Percentiles rank a stretch among this genome's conserved stretches.
Evolutionary conservation across 2,888 invertebrate species (phyloP).

Genomic region (Zygothrica quintamaculata): DNA sequence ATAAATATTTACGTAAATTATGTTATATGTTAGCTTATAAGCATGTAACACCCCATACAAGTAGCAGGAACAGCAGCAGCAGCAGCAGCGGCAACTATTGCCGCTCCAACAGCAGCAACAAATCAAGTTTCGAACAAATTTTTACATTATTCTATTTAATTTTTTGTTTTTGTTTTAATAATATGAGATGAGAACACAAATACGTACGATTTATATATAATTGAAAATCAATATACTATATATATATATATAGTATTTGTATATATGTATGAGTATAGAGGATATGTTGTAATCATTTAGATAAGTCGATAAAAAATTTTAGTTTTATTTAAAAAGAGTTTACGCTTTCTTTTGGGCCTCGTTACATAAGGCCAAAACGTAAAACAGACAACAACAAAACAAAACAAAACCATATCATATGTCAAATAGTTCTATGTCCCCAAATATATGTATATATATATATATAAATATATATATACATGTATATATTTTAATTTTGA

Average conservation of each 20-base stretch:
- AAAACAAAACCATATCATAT: constrained; percentile 4
- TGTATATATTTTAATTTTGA: constrained; percentile 38
- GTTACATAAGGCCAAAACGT: constrained; percentile 4
- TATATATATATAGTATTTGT: constrained; percentile 6
- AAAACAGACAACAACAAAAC: constrained; percentile 21
- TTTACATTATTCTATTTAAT: constrained; percentile 61
- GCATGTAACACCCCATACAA: constrained; percentile 57
- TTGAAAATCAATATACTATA: constrained; percentile 17
- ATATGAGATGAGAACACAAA: constrained; percentile 53
- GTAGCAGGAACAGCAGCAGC: constrained; percentile 63
- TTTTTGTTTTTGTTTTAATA: too few relatives aligned
- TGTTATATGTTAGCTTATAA: constrained; percentile 61
- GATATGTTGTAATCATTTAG: constrained; percentile 30
- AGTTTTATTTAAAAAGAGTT: constrained; percentile 38
- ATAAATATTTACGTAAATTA: constrained; percentile 58
- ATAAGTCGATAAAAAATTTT: constrained; percentile 37
- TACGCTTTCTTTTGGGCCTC: too few relatives aligned
- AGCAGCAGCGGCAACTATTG: constrained; percentile 55
- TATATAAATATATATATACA: constrained; percentile 33
- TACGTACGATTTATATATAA: constrained; percentile 63
- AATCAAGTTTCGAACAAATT: constrained; percentile 69
- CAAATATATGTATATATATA: constrained; percentile 35
- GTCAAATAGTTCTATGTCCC: constrained; percentile 21
- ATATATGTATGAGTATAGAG: constrained; percentile 24
- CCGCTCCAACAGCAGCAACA: constrained; percentile 48